Evolutionary conservation across 2,113 vertebrate genomes (phyloP).

Genomic region (Myotis davidii): DNA sequence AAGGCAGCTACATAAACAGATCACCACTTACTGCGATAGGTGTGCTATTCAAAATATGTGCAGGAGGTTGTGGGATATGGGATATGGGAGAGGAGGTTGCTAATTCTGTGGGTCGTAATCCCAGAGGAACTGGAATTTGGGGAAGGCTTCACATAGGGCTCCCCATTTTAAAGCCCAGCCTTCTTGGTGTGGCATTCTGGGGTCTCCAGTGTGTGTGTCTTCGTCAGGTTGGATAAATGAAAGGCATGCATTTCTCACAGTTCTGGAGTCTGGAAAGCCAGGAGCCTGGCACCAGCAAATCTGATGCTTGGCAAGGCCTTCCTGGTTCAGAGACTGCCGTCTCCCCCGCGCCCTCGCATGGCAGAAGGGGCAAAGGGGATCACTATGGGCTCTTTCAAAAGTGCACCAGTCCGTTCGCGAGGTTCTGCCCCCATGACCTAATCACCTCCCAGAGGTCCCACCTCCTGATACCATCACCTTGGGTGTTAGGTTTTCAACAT

Average conservation of each 20-base stretch:
- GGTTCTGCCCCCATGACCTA: neutral
- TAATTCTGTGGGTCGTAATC: neutral
- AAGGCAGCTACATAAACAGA: neutral
- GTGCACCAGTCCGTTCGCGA: neutral
- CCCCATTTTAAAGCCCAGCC: neutral
- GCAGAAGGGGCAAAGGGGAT: neutral
- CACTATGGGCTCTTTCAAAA: neutral
- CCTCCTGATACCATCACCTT: neutral
- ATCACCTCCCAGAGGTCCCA: neutral
- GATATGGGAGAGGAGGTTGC: neutral
- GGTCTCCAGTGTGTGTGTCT: neutral
- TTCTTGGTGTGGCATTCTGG: neutral
- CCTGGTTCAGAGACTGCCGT: neutral
- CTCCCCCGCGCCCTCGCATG: neutral
- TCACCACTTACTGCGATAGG: neutral
- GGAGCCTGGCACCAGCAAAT: neutral
- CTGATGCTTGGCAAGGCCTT: neutral
- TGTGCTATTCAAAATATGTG: neutral
- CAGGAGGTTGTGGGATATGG: no score
- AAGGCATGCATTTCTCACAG: neutral
- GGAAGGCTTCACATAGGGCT: neutral
- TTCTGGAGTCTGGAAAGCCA: neutral
- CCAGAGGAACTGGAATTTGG: neutral
- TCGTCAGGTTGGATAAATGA: neutral
- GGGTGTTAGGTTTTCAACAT: neutral